phyloP scores from a whole-genome alignment of 2,797 vertebrate species.

The Manis javanica region DNA sequence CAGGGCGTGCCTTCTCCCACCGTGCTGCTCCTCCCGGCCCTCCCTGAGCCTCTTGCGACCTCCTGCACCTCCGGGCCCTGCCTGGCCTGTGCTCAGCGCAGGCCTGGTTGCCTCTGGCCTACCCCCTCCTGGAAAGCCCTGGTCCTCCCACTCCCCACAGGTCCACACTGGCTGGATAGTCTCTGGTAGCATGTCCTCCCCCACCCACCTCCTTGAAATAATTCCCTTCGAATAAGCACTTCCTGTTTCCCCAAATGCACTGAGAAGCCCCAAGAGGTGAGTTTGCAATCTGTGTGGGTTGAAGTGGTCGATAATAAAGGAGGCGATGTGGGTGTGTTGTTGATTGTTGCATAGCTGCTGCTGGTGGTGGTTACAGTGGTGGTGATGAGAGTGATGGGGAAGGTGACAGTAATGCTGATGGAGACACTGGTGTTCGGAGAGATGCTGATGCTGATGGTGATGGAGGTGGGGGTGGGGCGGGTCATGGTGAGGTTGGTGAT shows the following conservation, averaged over 20 bases:
- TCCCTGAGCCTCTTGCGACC: not conserved
- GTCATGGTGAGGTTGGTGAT: not conserved
- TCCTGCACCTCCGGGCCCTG: not conserved
- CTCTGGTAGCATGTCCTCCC: not conserved
- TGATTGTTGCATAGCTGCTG: too few relatives aligned
- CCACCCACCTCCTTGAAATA: not conserved
- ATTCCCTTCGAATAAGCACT: not conserved
- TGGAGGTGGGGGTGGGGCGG: fast-evolving
- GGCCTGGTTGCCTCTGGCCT: not conserved
- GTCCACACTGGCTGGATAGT: not conserved
- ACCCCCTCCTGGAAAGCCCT: conserved; percentile 7
- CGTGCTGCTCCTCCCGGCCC: not conserved
- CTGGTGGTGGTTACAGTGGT: too few relatives aligned
- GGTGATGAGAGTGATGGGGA: not conserved
- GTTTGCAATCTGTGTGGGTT: fast-evolving
- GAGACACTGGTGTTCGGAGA: not conserved
- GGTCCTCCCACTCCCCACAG: not conserved
- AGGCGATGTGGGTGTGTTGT: fast-evolving
- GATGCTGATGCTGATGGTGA: fast-evolving
- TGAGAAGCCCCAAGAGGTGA: not conserved
- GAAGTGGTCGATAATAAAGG: not conserved
- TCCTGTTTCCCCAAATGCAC: not conserved
- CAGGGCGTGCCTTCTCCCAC: not conserved
- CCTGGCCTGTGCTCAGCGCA: not conserved
- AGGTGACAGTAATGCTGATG: not conserved